phyloP scores from a whole-genome alignment of 2,113 vertebrate species.

The Todiramphus saurophagus region DNA sequence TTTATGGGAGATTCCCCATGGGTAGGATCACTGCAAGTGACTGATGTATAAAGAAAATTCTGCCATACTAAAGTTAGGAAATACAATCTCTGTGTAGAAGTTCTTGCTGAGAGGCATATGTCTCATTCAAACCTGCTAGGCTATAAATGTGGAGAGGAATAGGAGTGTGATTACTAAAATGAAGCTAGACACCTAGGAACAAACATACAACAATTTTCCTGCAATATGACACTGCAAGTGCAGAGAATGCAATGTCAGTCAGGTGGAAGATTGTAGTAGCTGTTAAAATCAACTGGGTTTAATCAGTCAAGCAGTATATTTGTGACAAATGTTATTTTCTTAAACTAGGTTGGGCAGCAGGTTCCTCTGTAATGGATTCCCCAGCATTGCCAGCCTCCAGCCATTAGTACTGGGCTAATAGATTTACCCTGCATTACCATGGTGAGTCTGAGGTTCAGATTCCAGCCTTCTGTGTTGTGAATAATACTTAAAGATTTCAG shows the following conservation, averaged over 20 bases:
- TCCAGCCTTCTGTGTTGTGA: background rate
- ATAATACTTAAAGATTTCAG: background rate
- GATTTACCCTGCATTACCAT: background rate
- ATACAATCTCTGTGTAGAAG: background rate
- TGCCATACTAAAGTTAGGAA: background rate
- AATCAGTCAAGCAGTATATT: background rate
- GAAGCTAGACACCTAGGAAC: background rate
- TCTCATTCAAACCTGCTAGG: background rate
- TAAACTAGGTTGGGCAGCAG: background rate
- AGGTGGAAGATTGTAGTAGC: background rate
- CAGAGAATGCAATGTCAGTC: background rate
- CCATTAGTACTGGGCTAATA: background rate
- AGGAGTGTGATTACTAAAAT: background rate
- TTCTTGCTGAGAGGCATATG: background rate
- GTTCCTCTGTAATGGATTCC: slow-evolving; percentile 2
- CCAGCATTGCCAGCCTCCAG: background rate
- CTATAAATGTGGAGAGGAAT: background rate
- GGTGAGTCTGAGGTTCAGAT: background rate
- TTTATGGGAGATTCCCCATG: background rate
- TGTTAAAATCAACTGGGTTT: slow-evolving; percentile 24
- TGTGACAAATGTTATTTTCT: background rate
- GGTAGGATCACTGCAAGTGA: background rate
- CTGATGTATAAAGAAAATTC: background rate
- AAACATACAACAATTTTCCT: slow-evolving; percentile 1
- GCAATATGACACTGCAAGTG: background rate